These are phyloP conservation scores for Oxyruncus cristatus DNA, from an alignment of 2,113 vertebrate species.

Conservation along the genomic window DNA sequence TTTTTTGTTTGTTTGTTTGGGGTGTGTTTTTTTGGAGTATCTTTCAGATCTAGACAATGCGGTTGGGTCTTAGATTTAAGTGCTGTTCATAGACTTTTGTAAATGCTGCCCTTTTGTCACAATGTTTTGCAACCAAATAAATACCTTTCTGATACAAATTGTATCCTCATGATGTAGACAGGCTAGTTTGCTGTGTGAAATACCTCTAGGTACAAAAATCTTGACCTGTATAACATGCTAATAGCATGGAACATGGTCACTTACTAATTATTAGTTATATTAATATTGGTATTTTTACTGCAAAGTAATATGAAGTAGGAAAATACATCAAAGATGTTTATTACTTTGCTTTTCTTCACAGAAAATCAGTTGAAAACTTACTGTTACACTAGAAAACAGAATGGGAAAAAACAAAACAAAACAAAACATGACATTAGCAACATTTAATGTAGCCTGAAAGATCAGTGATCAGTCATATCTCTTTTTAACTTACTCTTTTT, in stretches of 20 bases:
- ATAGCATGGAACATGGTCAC: not conserved
- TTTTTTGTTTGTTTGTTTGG: not conserved
- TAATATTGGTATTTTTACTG: not conserved
- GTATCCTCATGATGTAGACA: not conserved
- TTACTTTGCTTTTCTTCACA: not conserved
- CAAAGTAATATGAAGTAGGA: not conserved
- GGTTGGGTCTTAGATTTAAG: not conserved
- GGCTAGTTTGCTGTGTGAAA: not conserved
- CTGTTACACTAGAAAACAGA: not conserved
- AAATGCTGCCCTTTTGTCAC: not conserved
- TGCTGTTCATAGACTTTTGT: not conserved
- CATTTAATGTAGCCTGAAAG: not conserved
- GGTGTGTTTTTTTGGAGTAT: not conserved
- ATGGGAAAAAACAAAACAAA: rapidly evolving
- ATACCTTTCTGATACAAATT: not conserved
- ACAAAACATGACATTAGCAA: not conserved
- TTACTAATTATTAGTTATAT: not conserved
- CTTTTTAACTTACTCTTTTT: slow-evolving; percentile 26
- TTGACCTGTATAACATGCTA: not conserved
- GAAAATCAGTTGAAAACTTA: not conserved
- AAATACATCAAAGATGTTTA: not conserved
- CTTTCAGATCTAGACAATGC: not conserved
- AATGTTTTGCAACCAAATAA: not conserved
- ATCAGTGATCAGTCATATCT: not conserved
- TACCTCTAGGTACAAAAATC: not conserved